Percentiles rank a stretch among this genome's conserved stretches.
These are phyloP conservation scores for Miichthys miiuy DNA, from an alignment of 2,797 vertebrate genomes.

Conservation along the genomic window DNA sequence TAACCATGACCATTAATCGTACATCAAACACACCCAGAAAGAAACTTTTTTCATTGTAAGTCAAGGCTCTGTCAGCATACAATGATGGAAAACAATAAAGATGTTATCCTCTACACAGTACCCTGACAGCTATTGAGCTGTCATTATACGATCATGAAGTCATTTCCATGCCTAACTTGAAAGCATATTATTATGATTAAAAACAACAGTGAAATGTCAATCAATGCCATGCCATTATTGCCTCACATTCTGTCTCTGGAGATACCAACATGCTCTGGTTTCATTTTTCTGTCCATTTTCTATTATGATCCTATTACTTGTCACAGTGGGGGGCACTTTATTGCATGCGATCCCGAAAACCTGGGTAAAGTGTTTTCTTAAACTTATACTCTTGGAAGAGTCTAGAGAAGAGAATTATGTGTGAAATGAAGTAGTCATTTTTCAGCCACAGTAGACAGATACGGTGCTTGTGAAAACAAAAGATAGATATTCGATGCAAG, in stretches of 20 bases:
- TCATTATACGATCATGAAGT: conserved; percentile 81
- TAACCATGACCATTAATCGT: conserved; percentile 61
- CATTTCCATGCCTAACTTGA: conserved; percentile 81
- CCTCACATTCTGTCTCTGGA: conserved; percentile 58
- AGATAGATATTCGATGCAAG: background rate
- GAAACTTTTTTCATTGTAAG: conserved; percentile 64
- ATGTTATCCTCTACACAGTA: conserved; percentile 72
- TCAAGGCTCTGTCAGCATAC: conserved; percentile 75
- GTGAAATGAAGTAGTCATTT: conserved; percentile 24
- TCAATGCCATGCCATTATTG: conserved; percentile 79
- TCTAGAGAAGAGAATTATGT: background rate
- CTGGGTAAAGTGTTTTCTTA: conserved; percentile 25
- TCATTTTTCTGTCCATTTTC: conserved; percentile 54
- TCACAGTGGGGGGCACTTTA: conserved; percentile 46
- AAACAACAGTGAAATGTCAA: conserved; percentile 80
- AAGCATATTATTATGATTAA: conserved; percentile 83
- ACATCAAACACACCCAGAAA: conserved; percentile 58
- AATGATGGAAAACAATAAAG: conserved; percentile 83
- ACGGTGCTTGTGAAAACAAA: background rate
- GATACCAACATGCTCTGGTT: conserved; percentile 56
- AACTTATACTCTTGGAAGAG: conserved; percentile 13
- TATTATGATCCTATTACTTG: conserved; percentile 65
- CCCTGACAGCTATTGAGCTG: conserved; percentile 80
- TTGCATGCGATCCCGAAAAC: conserved; percentile 18
- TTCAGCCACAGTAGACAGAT: conserved; percentile 1